Evolutionary conservation across 2,113 vertebrate species (phyloP), one percentile per base, ranked within the genome.

Genomic region (Pomatostomus ruficeps): DNA sequence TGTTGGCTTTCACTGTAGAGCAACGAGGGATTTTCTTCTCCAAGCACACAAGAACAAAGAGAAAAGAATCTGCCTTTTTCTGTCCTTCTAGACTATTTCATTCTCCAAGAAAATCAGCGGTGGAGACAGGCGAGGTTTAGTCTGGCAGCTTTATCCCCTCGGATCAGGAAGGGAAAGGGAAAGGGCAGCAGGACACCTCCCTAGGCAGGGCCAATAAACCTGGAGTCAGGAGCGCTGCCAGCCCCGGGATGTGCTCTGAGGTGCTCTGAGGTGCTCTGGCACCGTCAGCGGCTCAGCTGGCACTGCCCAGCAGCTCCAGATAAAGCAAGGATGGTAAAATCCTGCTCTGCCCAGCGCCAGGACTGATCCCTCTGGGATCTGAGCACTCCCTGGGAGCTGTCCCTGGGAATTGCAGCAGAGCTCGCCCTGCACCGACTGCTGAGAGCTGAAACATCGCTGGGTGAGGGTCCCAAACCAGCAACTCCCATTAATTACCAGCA

Each of bases 41-140:
- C 29, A 59, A 86, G 62, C n/a, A 86, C 48, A 49, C 3, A 14
- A 43, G 36, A 68, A 58, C 12, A 19, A 36, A 22, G 35, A 54
- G 14, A n/a, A 48, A 65, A 76, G 18, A 52, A 49, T 46, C 31
- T 29, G 42, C 28, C 42, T 58, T 76, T 14, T 77, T 70, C 38
- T 77, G 40, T 51, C 73, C 15, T 2, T 4, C 14, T 3, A 79
- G 75, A 48, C 20, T 23, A 12, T n/a, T 76, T 68, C 54, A 25
- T 25, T 16, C 80, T 96, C 95, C 91, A 96, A 95, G 84, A 91
- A 89, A 73, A 96, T 77, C 89, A 91, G 72, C 1, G 55, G 18
- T 23, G 87, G 96, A 84, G 91, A 78, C 86, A 46, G 77, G 80
- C 16, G 3, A 36, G n/a, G 84, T 43, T 75, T 55, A 36, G 68